Evolutionary conservation across 2,797 vertebrate species (phyloP).

Genomic region (Forpus xanthops): DNA sequence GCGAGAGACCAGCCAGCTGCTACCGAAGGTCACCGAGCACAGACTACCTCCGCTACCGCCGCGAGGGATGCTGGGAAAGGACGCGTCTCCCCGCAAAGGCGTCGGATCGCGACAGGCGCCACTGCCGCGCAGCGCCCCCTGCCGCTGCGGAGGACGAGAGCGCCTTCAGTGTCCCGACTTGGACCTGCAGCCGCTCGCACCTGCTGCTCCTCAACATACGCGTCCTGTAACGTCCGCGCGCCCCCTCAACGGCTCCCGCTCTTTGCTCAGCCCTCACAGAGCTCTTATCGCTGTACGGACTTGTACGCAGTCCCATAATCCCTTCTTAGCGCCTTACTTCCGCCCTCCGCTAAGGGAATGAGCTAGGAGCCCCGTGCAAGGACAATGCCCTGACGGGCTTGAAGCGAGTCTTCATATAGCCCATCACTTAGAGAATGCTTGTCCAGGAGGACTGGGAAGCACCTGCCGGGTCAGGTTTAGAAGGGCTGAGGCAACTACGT

Average conservation of each 20-base stretch:
- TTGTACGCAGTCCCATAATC: accelerated
- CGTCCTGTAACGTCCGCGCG: accelerated
- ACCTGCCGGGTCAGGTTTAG: accelerated
- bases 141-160: neutral
- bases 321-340: neutral
- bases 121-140: neutral
- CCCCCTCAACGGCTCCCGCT: neutral
- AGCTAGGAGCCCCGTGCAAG: accelerated
- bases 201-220: accelerated
- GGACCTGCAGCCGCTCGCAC: neutral
- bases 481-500: neutral
- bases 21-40: neutral
- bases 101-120: accelerated
- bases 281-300: accelerated
- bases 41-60: neutral
- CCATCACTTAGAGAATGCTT: accelerated
- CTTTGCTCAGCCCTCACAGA: neutral
- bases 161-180: accelerated
- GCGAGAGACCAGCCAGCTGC: accelerated
- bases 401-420: accelerated
- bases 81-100: accelerated
- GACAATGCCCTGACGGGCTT: neutral
- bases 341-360: accelerated
- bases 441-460: neutral
- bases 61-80: conserved; percentile 3